phyloP scores from a whole-genome alignment of 2,113 vertebrate species.

The Gopherus evgoodei region DNA sequence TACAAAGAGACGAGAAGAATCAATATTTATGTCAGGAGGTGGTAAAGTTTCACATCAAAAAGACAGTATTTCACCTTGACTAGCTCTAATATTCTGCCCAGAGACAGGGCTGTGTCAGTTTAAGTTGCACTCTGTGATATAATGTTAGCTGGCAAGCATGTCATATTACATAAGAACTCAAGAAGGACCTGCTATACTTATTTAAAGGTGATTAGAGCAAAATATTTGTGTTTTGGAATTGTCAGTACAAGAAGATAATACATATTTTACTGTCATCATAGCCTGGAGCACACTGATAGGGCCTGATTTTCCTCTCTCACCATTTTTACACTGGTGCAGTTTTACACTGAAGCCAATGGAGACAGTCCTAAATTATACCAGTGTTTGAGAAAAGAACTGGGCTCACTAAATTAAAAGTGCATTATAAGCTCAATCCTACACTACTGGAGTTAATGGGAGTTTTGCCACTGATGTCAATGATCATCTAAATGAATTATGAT shows the following conservation, averaged over 20 bases:
- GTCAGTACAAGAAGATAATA: background rate
- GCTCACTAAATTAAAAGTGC: background rate
- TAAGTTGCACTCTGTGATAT: background rate
- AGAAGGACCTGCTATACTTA: background rate
- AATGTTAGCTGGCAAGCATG: background rate
- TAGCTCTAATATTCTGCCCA: background rate
- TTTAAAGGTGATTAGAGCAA: background rate
- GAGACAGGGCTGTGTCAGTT: background rate
- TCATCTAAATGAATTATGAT: background rate
- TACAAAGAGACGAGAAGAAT: background rate
- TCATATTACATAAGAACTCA: background rate
- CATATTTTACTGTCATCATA: background rate
- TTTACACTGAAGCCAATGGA: background rate
- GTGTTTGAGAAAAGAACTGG: no score
- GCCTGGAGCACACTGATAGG: background rate
- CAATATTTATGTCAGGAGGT: background rate
- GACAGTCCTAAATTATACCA: background rate
- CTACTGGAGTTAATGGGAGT: background rate
- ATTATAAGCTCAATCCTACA: fast-evolving
- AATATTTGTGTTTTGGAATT: no score
- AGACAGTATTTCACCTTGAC: background rate
- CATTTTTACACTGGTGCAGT: background rate
- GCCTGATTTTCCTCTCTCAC: background rate
- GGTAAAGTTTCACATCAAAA: background rate
- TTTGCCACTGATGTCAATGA: background rate